phyloP scores from a whole-genome alignment of 2,797 vertebrate species.

The Sus cebifrons region DNA sequence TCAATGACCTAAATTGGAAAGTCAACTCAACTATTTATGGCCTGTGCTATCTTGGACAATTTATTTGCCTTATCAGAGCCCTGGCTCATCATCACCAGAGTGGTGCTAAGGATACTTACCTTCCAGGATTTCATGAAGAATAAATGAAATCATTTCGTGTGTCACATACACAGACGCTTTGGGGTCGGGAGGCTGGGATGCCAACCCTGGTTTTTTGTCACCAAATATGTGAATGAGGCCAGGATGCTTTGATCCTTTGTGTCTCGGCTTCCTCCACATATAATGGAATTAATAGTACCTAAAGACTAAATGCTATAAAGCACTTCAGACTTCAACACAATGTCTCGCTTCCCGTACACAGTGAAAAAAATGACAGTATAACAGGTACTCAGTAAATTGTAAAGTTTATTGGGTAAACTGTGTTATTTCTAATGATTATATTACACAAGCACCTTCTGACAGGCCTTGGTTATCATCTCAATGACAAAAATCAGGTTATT shows the following conservation, averaged over 20 bases:
- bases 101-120: not conserved
- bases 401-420: not conserved
- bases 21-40: conserved; percentile 39
- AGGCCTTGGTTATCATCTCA: not conserved
- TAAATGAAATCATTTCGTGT: not conserved
- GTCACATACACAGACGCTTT: not conserved
- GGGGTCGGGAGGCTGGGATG: not conserved
- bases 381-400: not conserved
- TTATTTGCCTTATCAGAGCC: conserved; percentile 19
- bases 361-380: not conserved
- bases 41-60: not conserved
- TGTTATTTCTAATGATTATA: not conserved
- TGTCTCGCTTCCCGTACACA: not conserved
- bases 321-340: not conserved
- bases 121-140: not conserved
- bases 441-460: not conserved
- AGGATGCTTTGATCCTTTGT: not conserved
- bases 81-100: not conserved
- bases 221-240: not conserved
- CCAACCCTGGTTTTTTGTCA: not conserved
- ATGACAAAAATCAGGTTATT: not conserved
- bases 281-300: not conserved
- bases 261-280: not conserved
- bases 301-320: not conserved
- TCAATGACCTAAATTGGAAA: conserved; percentile 16